Percentiles rank a stretch among this genome's conserved stretches.
phyloP scores from a whole-genome alignment of 2,113 vertebrate genomes.

The Podarcis muralis region DNA sequence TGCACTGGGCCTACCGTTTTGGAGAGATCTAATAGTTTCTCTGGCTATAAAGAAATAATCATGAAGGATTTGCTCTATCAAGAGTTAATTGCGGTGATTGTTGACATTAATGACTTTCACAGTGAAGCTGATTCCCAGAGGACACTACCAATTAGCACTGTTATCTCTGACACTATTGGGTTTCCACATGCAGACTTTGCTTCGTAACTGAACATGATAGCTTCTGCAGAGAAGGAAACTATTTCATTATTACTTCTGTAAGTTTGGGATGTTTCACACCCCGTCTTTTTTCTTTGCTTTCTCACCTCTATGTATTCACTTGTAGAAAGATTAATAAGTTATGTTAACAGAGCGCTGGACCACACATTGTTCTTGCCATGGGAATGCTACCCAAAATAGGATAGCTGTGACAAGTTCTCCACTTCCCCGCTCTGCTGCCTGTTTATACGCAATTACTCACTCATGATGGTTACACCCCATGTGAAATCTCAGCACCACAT shows the following conservation, averaged over 20 bases:
- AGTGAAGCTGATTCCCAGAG: neutral
- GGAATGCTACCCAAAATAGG: neutral
- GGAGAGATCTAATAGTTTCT: neutral
- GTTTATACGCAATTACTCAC: neutral
- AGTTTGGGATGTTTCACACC: neutral
- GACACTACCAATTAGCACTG: neutral
- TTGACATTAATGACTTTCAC: neutral
- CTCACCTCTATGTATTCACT: neutral
- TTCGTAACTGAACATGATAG: neutral
- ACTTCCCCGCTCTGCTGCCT: neutral
- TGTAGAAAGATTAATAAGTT: neutral
- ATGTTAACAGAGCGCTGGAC: neutral
- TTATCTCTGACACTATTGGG: neutral
- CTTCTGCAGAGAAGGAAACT: neutral
- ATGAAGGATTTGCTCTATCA: neutral
- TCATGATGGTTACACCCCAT: neutral
- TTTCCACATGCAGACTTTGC: neutral
- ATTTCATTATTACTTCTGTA: neutral
- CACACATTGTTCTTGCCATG: neutral
- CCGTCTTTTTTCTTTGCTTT: neutral
- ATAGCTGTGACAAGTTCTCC: neutral
- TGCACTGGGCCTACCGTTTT: neutral
- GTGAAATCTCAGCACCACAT: neutral
- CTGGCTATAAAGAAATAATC: neutral
- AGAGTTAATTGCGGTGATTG: neutral